phyloP scores from a whole-genome alignment of 2,888 invertebrate species.

The Archips xylosteana region DNA sequence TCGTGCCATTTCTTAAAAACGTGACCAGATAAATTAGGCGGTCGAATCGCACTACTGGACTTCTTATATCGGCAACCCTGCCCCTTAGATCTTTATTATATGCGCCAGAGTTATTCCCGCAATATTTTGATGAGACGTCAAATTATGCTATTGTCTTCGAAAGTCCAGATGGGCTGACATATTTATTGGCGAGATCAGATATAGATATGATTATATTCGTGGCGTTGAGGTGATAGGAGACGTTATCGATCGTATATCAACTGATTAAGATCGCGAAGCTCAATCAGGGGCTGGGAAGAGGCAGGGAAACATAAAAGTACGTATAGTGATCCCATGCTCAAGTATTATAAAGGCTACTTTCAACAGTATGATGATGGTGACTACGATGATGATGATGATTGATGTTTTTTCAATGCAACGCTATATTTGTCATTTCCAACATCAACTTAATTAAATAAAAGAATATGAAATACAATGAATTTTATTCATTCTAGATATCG shows the following conservation, averaged over 20 bases:
- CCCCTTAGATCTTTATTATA: conserved; percentile 83
- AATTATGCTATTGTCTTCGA: conserved; percentile 77
- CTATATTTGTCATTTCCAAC: no score
- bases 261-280: conserved; percentile 34
- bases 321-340: neutral
- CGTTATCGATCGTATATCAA: conserved; percentile 42
- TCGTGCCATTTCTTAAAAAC: no score
- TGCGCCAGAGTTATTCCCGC: conserved; percentile 58
- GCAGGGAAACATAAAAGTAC: neutral
- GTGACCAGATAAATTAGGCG: no score
- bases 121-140: conserved; percentile 75
- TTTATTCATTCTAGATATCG: no score
- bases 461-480: no score
- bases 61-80: neutral
- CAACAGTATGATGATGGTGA: no score
- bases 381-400: no score
- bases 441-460: no score
- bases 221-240: conserved; percentile 54
- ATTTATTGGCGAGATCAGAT: conserved; percentile 78
- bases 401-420: no score
- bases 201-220: conserved; percentile 71
- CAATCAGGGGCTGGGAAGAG: conserved; percentile 1
- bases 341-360: neutral
- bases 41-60: no score
- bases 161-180: conserved; percentile 70